Evolutionary conservation across 2,113 vertebrate species (phyloP), one percentile per base, ranked within the genome.

Genomic region (Entomyzon cyanotis): DNA sequence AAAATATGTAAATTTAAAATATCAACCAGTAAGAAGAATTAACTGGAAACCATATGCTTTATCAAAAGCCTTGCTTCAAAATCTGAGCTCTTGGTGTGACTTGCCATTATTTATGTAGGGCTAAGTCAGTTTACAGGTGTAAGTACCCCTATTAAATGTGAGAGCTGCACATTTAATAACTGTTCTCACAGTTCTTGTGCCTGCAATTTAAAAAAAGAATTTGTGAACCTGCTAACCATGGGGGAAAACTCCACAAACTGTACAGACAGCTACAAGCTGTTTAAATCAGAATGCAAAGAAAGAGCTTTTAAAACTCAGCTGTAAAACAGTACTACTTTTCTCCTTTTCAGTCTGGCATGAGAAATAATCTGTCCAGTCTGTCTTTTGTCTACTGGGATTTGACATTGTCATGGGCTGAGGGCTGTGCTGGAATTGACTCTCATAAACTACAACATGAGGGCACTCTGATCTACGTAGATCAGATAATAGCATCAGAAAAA

Each of bases 191-290:
- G 18, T 46, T 65, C 42, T 82, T 70, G 31, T 79, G 3, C 18
- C 41, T 80, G 14, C 7, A 60, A 25, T 64, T 68, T 55, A 30
- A 77, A n/a, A 70, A 37, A 81, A 55, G 8, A 21, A 10, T 35
- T 31, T 49, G 9, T 42, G 35, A 77, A 60, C 12, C 3, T 37
- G n/a, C 7, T 55, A 55, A 49, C 7, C 30, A 7, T 24, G 21
- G 14, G 17, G 30, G 4, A n/a, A 10, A 10, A 20, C 1, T 3
- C 4, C 16, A 69, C 3, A 37, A 50, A 64, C 2, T 39, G 2
- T 70, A 42, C 10, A 42, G 27, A 47, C 6, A 47, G 3, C 4
- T 74, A 31, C 8, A 41, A 74, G 10, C 1, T 7, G 23, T 90
- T 81, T 50, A 74, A 55, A 50, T 68, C 17, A 28, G 13, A 73